phyloP scores from a whole-genome alignment of 2,113 vertebrate species.

The Laticauda laticaudata region DNA sequence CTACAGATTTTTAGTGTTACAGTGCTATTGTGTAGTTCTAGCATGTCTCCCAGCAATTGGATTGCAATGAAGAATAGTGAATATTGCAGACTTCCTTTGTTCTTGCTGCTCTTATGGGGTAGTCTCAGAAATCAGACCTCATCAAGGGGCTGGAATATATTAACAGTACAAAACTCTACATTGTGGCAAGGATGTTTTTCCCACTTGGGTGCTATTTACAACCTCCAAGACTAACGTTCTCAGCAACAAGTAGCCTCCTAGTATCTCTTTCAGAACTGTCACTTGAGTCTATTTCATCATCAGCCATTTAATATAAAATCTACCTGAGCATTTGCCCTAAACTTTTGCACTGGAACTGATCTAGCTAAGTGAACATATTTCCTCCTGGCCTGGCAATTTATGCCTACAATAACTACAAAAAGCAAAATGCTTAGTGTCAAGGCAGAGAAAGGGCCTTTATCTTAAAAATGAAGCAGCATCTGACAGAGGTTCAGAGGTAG shows the following conservation, averaged over 20 bases:
- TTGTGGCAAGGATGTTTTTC: background rate
- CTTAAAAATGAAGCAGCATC: conserved; percentile 33
- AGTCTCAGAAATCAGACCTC: background rate
- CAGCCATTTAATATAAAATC: background rate
- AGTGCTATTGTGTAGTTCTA: background rate
- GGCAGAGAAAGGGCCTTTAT: background rate
- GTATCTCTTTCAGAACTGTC: background rate
- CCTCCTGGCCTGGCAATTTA: background rate
- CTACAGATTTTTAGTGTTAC: background rate
- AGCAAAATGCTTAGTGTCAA: background rate
- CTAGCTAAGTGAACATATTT: background rate
- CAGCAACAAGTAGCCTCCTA: background rate
- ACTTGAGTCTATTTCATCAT: background rate
- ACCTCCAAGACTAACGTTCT: background rate
- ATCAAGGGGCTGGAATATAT: background rate
- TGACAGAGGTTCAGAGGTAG: background rate
- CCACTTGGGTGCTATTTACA: background rate
- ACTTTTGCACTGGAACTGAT: background rate
- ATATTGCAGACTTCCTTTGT: background rate
- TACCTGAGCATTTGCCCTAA: background rate
- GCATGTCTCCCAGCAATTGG: background rate
- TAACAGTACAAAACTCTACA: background rate
- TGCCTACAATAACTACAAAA: background rate
- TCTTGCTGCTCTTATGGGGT: background rate
- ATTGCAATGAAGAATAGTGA: background rate